A percentile compares a stretch with the other conserved stretches of the same genome.
phyloP scores from a whole-genome alignment of 2,797 vertebrate species.

The Spea hammondii region DNA sequence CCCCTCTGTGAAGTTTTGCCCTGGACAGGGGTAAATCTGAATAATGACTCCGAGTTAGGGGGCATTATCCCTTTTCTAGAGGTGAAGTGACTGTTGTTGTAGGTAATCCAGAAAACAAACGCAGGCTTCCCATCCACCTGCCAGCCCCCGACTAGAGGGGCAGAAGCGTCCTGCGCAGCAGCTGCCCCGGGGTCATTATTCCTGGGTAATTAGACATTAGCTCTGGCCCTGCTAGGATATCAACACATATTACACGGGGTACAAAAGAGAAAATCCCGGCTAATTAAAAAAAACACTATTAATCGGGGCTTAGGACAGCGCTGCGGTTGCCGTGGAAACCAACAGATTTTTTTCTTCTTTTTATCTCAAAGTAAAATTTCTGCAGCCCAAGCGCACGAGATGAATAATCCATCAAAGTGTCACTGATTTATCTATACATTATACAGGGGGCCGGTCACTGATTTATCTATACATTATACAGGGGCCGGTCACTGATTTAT shows the following conservation, averaged over 20 bases:
- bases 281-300: constrained; percentile 9
- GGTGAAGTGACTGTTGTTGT: not conserved
- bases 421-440: too few relatives aligned
- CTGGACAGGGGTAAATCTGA: not conserved
- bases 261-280: constrained; percentile 18
- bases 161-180: not conserved
- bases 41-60: not conserved
- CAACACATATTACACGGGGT: not conserved
- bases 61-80: constrained; percentile 1
- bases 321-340: constrained; percentile 21
- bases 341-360: constrained; percentile 23
- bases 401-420: constrained; percentile 4
- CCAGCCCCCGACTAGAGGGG: not conserved
- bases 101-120: constrained; percentile 14
- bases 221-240: constrained; percentile 5
- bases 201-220: constrained; percentile 15
- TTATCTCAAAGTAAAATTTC: not conserved
- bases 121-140: not conserved
- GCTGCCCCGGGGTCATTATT: constrained; percentile 24
- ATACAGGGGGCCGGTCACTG: too few relatives aligned
- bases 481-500: too few relatives aligned
- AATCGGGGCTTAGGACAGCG: not conserved
- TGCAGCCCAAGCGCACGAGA: not conserved
- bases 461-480: too few relatives aligned
- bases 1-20: too few relatives aligned